Conservation (phyloP, 2,113 vertebrate genomes). For the Aspidoscelis tigris region DNA sequence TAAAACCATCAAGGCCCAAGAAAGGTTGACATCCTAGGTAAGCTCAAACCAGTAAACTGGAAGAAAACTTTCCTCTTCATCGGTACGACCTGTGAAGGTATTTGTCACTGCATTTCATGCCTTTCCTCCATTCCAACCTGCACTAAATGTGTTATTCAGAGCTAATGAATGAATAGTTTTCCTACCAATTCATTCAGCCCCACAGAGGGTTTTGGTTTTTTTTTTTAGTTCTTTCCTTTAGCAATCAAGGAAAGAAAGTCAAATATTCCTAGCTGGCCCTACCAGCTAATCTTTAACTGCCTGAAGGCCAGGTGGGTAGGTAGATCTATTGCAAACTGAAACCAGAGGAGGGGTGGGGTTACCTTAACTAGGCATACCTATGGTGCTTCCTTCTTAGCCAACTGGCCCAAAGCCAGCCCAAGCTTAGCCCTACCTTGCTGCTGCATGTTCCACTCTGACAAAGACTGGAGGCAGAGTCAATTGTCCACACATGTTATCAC, state of each 20-base stretch:
- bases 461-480: too few relatives aligned
- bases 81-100: neutral
- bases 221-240: neutral
- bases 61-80: neutral
- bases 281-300: neutral
- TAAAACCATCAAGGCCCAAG: neutral
- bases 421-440: slow-evolving; percentile 1
- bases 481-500: neutral
- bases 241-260: neutral
- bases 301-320: neutral
- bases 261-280: neutral
- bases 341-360: neutral
- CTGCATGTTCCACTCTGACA: neutral
- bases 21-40: neutral
- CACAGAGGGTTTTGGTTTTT: neutral
- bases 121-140: neutral
- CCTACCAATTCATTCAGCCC: neutral
- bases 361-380: neutral
- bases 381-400: neutral
- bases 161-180: neutral
- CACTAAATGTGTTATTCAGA: neutral
- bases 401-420: neutral
- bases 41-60: too few relatives aligned
- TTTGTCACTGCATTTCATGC: neutral
- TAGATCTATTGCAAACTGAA: neutral